phyloP scores from a whole-genome alignment of 2,888 invertebrate species.

The Pristionchus arcanus region DNA sequence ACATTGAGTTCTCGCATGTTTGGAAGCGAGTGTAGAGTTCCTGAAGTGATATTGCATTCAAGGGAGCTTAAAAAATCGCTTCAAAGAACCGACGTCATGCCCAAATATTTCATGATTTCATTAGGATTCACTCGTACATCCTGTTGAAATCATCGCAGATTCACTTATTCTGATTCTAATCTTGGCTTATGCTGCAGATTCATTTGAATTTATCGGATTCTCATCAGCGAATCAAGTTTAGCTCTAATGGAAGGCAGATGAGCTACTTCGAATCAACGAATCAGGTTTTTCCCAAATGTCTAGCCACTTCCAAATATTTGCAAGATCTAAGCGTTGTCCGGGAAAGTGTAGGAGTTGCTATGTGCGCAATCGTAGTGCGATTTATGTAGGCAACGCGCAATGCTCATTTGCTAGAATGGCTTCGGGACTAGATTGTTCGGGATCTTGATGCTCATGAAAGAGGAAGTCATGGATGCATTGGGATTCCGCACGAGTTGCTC shows the following conservation, averaged over 20 bases:
- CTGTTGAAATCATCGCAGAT: too few relatives aligned
- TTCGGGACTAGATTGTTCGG: background rate
- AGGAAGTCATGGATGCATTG: background rate
- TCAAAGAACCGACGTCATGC: background rate
- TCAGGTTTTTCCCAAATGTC: background rate
- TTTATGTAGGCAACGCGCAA: background rate
- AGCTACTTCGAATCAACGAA: background rate
- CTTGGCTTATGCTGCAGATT: background rate
- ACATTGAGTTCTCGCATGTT: background rate
- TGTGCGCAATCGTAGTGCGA: background rate
- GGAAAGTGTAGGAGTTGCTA: background rate
- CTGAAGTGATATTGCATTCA: background rate
- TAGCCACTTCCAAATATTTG: background rate
- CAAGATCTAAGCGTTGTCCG: background rate
- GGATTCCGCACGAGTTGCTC: background rate
- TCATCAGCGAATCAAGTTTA: background rate
- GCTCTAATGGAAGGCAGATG: background rate
- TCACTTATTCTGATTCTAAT: background rate
- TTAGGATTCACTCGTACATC: background rate
- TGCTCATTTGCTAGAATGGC: background rate
- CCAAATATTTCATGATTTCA: background rate
- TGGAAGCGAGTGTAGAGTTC: constrained; percentile 33
- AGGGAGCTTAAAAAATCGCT: background rate
- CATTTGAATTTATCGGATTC: background rate
- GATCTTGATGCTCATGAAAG: background rate